Conservation (phyloP, 2,888 invertebrate genomes). For the Eupithecia vulgata region DNA sequence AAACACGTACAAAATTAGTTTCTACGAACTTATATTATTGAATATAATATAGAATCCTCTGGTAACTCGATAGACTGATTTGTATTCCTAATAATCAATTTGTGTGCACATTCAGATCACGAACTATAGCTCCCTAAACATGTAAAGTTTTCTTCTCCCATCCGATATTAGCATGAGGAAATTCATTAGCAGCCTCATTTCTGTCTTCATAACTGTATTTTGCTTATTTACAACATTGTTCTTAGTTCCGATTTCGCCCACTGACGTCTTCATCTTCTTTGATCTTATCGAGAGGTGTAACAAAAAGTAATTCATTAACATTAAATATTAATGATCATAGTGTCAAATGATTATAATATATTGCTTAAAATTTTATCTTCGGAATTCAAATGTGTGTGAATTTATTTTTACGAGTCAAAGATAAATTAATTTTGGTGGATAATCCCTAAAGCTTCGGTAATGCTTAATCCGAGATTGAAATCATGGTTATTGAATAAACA, state of each 20-base stretch:
- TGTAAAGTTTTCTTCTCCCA: slow-evolving; percentile 20
- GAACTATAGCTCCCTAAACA: slow-evolving; percentile 15
- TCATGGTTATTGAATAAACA: slow-evolving; percentile 72
- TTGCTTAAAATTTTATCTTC: slow-evolving; percentile 39
- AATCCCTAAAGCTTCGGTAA: slow-evolving; percentile 42
- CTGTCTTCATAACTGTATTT: slow-evolving; percentile 39
- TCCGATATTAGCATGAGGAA: slow-evolving; percentile 26
- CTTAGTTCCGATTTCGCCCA: slow-evolving; percentile 42
- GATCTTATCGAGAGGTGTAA: slow-evolving; percentile 48
- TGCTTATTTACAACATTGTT: slow-evolving; percentile 40
- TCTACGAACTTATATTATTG: not conserved
- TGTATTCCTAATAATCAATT: slow-evolving; percentile 19
- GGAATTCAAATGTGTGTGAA: slow-evolving; percentile 46
- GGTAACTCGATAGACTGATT: slow-evolving; percentile 14
- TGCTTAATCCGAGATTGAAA: slow-evolving; percentile 46
- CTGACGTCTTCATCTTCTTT: slow-evolving; percentile 44
- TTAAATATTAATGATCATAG: slow-evolving; percentile 45
- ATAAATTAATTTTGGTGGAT: slow-evolving; percentile 60
- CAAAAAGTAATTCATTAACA: slow-evolving; percentile 47
- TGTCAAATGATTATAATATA: slow-evolving; percentile 46
- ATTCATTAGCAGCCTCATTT: slow-evolving; percentile 30
- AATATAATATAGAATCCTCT: not conserved
- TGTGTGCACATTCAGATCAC: slow-evolving; percentile 17
- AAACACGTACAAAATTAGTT: not conserved
- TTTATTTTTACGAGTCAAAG: slow-evolving; percentile 54